These are phyloP conservation scores for Acinonyx jubatus DNA, from an alignment of 2,113 vertebrate species.

Conservation along the genomic window DNA sequence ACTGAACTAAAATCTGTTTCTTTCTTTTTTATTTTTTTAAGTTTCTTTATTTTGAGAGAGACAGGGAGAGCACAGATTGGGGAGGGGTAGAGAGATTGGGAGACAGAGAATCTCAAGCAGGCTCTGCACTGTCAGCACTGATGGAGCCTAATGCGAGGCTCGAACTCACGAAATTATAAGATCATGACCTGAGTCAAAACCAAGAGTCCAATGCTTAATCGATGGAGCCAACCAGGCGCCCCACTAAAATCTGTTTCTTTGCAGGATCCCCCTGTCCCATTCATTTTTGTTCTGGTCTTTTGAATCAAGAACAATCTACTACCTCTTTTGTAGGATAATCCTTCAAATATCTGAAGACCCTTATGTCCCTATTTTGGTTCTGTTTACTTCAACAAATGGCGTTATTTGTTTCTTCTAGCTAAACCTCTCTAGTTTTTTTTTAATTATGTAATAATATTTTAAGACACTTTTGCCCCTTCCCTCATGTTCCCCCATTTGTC, in stretches of 20 bases:
- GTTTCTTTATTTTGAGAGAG: no score
- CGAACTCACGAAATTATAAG: no score
- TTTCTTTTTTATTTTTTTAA: neutral
- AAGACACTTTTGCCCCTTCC: neutral
- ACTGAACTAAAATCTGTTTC: constrained; percentile 31
- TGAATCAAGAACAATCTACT: constrained; percentile 33
- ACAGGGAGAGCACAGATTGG: no score
- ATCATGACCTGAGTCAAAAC: no score
- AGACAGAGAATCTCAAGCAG: no score
- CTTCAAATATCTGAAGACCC: constrained; percentile 38
- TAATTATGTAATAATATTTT: constrained; percentile 13
- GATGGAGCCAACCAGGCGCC: no score
- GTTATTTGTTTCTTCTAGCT: constrained; percentile 22
- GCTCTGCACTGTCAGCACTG: no score
- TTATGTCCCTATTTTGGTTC: neutral
- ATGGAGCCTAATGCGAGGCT: no score
- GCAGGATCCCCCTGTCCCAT: neutral
- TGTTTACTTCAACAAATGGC: neutral
- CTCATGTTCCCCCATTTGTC: neutral
- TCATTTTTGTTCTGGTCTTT: constrained; percentile 53
- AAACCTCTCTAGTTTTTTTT: neutral
- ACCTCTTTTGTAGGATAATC: neutral
- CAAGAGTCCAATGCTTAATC: no score
- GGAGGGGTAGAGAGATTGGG: no score
- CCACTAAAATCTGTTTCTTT: constrained; percentile 40